A percentile compares a stretch with the other conserved stretches of the same genome.
These are phyloP conservation scores for Pan troglodytes DNA, from an alignment of 2,113 vertebrate species.

Conservation along the genomic window NHGRI_mPanTro3-v2.1_pri NC_072401.2:131700501-131701000, in stretches of 20 bases:
- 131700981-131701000: background rate
- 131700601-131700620: background rate
- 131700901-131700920: background rate
- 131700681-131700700: background rate
- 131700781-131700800: background rate
- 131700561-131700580: background rate
- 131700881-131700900: background rate
- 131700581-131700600: background rate
- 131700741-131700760: background rate
- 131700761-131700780: background rate
- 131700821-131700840: background rate
- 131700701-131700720: background rate
- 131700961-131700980: background rate
- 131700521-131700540: background rate
- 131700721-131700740: background rate
- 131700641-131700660: background rate
- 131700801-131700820: background rate
- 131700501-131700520: background rate
- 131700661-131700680: background rate
- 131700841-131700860: background rate
- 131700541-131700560: background rate
- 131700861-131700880: background rate
- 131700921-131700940: background rate
- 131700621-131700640: background rate
- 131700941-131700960: background rate